Base-by-base conservation (phyloP, 2,113 vertebrate genomes). In the Narcine bancroftii region DNA sequence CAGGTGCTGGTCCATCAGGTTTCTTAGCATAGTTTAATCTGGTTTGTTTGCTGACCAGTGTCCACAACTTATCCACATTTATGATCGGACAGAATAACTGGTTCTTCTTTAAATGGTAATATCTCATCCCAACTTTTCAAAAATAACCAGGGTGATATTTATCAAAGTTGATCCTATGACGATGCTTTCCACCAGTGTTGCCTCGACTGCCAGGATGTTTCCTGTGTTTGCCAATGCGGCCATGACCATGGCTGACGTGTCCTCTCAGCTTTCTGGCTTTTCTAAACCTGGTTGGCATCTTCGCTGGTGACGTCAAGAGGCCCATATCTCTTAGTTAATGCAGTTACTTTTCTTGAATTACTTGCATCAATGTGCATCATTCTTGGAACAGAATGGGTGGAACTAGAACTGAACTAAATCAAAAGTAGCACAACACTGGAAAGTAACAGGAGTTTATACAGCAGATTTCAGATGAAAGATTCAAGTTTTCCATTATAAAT, bases 141-240 rank as follows among this genome's bases (percentile, higher is more conserved):
- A 98, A 98, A 95, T 98, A 98, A 87, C 97, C 97, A 0, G 97
- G 97, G 81, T 98, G 97, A 94, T 98, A 98, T 97, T 98, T 98
- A 92, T 98, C 97, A 10, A 98, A 98, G 94, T 98, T 98, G 95
- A 98, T 98, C 93, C 97, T 97, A 96, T 98, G 97, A 95, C 98
- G 97, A 95, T 98, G 98, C 97, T 98, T 94, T 36, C 97, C 97
- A 94, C 98, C 97, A 85, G 98, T 97, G 94, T 98, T 98, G 96
- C 98, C 98, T 93, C 97, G 97, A 93, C 98, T 97, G 94, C 97
- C 97, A 76, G 98, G 97, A 95, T 98, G 98, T 93, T 98, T 98
- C 89, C 97, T 96, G 95, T 98, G 97, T 72, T 98, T 98, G n/a
- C n/a, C n/a, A n/a, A n/a, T n/a, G n/a, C n/a, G n/a, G n/a, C n/a